Evolutionary conservation across 2,888 invertebrate species (phyloP).

Genomic region (Phasia obesa): DNA sequence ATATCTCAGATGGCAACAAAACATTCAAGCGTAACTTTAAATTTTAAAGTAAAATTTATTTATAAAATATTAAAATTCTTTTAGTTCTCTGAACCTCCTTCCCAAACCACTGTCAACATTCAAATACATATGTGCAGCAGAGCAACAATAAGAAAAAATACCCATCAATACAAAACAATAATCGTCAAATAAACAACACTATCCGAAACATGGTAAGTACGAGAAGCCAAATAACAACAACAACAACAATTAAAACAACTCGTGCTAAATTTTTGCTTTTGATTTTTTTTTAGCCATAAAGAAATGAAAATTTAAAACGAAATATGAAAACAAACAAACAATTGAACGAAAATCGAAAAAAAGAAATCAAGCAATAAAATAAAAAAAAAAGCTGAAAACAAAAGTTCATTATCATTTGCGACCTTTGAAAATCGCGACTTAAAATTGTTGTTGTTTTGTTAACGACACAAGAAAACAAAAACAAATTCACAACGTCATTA

Average conservation of each 20-base stretch:
- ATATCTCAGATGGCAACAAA: too few relatives aligned
- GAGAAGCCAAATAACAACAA: slow-evolving; percentile 52
- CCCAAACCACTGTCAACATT: slow-evolving; percentile 4
- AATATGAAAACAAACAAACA: background rate
- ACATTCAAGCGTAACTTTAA: too few relatives aligned
- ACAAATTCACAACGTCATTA: background rate
- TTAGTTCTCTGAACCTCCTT: background rate
- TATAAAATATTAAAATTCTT: background rate
- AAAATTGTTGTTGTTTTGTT: slow-evolving; percentile 11
- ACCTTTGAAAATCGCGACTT: slow-evolving; percentile 50
- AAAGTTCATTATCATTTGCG: slow-evolving; percentile 67
- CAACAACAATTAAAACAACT: slow-evolving; percentile 16
- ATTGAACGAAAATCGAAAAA: background rate
- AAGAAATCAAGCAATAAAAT: background rate
- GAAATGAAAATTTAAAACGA: background rate
- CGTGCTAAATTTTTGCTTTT: slow-evolving; percentile 18
- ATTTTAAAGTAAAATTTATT: too few relatives aligned
- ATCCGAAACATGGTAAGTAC: slow-evolving; percentile 11
- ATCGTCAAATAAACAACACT: slow-evolving; percentile 56
- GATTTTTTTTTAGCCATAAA: slow-evolving; percentile 45
- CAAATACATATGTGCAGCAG: background rate
- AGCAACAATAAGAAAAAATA: slow-evolving; percentile 10
- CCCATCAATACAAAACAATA: slow-evolving; percentile 7
- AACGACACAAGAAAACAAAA: background rate
- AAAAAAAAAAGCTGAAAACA: slow-evolving; percentile 11